These are phyloP conservation scores for Dryadula phaetusa DNA, from an alignment of 2,888 invertebrate genomes.

Conservation along the genomic window DNA sequence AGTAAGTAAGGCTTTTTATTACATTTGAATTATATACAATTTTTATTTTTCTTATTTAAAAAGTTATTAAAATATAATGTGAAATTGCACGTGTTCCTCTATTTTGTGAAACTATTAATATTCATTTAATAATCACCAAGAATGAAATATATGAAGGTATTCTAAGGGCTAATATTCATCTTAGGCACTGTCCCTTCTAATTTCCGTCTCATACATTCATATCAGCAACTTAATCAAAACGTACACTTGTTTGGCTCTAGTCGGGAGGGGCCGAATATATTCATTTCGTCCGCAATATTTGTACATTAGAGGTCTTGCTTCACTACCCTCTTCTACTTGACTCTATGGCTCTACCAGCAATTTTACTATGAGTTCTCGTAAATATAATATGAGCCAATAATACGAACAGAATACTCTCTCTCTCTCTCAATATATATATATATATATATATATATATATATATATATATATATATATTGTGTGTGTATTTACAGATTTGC, in stretches of 20 bases:
- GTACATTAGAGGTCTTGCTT: constrained; percentile 83
- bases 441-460: no score
- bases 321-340: constrained; percentile 72
- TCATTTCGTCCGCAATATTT: constrained; percentile 84
- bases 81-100: background rate
- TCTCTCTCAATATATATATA: no score
- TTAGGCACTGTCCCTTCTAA: constrained; percentile 54
- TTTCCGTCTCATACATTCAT: constrained; percentile 72
- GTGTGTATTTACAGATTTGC: background rate
- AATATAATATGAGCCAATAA: background rate
- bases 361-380: constrained; percentile 55
- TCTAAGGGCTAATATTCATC: constrained; percentile 28
- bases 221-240: constrained; percentile 79
- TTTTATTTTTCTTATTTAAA: background rate
- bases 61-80: background rate
- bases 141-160: constrained; percentile 14
- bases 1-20: background rate
- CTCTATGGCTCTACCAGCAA: constrained; percentile 60
- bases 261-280: constrained; percentile 71
- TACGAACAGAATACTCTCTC: no score
- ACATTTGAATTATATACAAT: background rate
- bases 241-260: constrained; percentile 63
- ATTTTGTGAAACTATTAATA: background rate
- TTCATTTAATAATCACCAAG: background rate
- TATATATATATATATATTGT: no score